Percentiles rank a stretch among this genome's conserved stretches.
Conservation (phyloP, 2,797 vertebrate species). For the Pipistrellus kuhlii region DNA sequence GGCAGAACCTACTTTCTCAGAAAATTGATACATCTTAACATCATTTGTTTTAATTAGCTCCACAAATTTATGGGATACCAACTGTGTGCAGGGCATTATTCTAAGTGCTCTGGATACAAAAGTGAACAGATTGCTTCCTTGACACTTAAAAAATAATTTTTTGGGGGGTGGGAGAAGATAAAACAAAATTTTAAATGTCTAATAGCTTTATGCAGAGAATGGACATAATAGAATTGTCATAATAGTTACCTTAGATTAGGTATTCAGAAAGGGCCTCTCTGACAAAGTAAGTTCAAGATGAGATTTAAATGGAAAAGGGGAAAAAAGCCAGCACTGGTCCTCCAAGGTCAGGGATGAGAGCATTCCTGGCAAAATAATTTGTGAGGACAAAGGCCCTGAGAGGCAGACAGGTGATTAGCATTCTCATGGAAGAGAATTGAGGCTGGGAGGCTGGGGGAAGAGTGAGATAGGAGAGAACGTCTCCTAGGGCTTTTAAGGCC, state of each 20-base stretch:
- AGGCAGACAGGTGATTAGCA: not conserved
- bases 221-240: not conserved
- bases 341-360: not conserved
- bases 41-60: not conserved
- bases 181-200: not conserved
- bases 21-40: not conserved
- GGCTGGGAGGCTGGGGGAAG: not conserved
- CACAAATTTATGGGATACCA: not conserved
- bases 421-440: not conserved
- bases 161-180: not conserved
- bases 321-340: not conserved
- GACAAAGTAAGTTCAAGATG: constrained; percentile 40
- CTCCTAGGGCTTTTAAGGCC: not conserved
- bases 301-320: not conserved
- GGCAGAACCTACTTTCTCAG: not conserved
- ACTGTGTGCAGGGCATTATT: not conserved
- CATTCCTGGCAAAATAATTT: not conserved
- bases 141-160: not conserved
- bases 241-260: not conserved
- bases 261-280: constrained; percentile 43
- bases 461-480: not conserved
- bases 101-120: not conserved
- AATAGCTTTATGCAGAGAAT: constrained; percentile 24
- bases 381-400: not conserved
- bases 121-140: not conserved